Conservation (phyloP, 2,113 vertebrate genomes). For the Chunga burmeisteri region DNA sequence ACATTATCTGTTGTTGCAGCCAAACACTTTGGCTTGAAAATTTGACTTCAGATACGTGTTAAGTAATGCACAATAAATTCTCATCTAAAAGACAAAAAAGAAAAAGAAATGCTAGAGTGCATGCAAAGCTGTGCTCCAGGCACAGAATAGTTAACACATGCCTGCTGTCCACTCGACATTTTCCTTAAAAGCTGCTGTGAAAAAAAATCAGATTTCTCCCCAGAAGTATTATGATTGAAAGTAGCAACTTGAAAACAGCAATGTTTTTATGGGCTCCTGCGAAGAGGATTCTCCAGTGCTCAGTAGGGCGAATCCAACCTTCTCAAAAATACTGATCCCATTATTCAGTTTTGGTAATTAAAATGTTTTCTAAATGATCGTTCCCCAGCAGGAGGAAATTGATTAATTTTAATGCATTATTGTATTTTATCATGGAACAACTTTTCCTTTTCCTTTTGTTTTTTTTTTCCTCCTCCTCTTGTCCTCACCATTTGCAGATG, state of each 20-base stretch:
- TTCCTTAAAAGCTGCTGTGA: not conserved
- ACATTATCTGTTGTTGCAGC: not conserved
- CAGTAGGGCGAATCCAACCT: slow-evolving; percentile 17
- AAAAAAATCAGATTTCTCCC: slow-evolving; percentile 19
- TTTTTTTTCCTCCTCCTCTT: not conserved
- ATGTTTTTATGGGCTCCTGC: slow-evolving; percentile 21
- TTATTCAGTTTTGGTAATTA: slow-evolving; percentile 41
- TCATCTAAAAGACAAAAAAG: not conserved
- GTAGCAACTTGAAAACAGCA: not conserved
- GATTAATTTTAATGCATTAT: slow-evolving; percentile 61
- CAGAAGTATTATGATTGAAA: slow-evolving; percentile 23
- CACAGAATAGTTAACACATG: not conserved
- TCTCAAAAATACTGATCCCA: slow-evolving; percentile 38
- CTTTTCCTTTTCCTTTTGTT: not conserved
- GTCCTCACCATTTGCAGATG: slow-evolving; percentile 24
- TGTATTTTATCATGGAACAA: slow-evolving; percentile 47
- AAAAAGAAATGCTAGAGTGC: not conserved
- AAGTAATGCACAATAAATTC: not conserved
- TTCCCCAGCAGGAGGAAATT: slow-evolving; percentile 46
- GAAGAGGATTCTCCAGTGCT: slow-evolving; percentile 37
- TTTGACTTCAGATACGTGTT: not conserved
- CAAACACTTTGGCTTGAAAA: slow-evolving; percentile 19
- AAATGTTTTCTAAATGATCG: slow-evolving; percentile 56
- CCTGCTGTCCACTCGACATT: not conserved
- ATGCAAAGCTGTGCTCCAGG: not conserved